Evolutionary conservation across 2,888 invertebrate species (phyloP).

Genomic region (Arenicola marina): DNA sequence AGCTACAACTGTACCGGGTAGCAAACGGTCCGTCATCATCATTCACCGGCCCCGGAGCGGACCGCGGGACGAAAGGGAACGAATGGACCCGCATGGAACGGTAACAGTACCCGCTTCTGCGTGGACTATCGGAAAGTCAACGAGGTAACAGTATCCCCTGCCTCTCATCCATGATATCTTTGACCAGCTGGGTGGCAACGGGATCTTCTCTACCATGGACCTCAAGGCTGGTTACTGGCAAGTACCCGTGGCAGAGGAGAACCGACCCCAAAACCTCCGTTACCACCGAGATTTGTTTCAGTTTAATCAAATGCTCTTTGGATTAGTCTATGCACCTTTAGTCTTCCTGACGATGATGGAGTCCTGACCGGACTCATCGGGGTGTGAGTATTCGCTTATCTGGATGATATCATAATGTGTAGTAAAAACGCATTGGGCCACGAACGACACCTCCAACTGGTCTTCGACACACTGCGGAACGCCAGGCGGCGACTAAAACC

Average conservation of each 20-base stretch:
- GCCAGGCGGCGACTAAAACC: background rate
- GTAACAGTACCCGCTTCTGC: conserved; percentile 17
- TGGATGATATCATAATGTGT: background rate
- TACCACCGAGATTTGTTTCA: conserved; percentile 18
- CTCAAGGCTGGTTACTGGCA: conserved; percentile 24
- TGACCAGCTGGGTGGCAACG: conserved; percentile 21
- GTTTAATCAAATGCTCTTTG: conserved; percentile 25
- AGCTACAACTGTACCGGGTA: too few species aligned
- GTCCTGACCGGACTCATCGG: conserved; percentile 3
- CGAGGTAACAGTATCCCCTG: conserved; percentile 16
- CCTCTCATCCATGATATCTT: conserved; percentile 27
- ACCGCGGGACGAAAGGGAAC: too few species aligned
- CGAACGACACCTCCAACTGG: background rate
- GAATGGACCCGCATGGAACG: background rate
- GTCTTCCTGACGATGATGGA: conserved; percentile 23
- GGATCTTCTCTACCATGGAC: conserved; percentile 20
- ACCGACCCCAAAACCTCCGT: conserved; percentile 24
- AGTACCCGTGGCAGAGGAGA: conserved; percentile 11
- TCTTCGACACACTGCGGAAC: background rate
- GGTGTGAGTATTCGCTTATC: background rate
- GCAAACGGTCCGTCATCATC: too few species aligned
- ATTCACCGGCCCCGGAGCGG: too few species aligned
- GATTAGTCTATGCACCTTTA: conserved; percentile 23
- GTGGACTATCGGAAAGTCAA: conserved; percentile 21
- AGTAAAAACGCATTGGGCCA: background rate